These are phyloP conservation scores for Psylliodes chrysocephalus DNA, from an alignment of 2,888 invertebrate genomes.

Conservation along the genomic window DNA sequence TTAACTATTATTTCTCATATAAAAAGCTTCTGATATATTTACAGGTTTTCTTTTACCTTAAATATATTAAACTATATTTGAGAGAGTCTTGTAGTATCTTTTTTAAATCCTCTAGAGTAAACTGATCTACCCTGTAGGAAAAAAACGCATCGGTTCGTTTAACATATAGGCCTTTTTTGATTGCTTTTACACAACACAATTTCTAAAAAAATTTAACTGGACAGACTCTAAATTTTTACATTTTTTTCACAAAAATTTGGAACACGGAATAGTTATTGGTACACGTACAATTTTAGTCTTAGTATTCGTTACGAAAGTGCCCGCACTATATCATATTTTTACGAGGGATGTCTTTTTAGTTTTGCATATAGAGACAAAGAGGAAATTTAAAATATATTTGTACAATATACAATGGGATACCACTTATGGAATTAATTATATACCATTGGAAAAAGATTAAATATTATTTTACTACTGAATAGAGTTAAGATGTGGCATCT, in stretches of 20 bases:
- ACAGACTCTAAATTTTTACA: conserved; percentile 55
- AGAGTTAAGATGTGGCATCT: too few relatives aligned
- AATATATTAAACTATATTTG: conserved; percentile 58
- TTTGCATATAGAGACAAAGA: too few relatives aligned
- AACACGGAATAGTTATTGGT: too few relatives aligned
- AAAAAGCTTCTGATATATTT: conserved; percentile 64
- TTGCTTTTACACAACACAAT: conserved; percentile 59
- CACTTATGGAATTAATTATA: too few relatives aligned
- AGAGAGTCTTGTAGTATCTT: conserved; percentile 46
- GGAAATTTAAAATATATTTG: too few relatives aligned
- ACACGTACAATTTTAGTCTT: too few relatives aligned
- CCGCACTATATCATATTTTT: too few relatives aligned
- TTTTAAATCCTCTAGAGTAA: conserved; percentile 43
- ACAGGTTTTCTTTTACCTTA: conserved; percentile 61
- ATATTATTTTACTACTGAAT: too few relatives aligned
- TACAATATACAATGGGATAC: too few relatives aligned
- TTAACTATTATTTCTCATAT: conserved; percentile 61
- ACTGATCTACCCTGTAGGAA: conserved; percentile 59
- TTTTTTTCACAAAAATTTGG: conserved; percentile 30
- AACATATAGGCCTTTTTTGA: conserved; percentile 60
- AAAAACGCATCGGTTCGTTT: conserved; percentile 48
- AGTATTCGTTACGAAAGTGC: too few relatives aligned
- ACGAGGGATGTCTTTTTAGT: too few relatives aligned
- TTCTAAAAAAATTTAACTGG: conserved; percentile 50
- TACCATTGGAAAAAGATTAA: too few relatives aligned